Evolutionary conservation across 2,888 invertebrate genomes (phyloP).

Genomic region (Emmelina monodactyla): DNA sequence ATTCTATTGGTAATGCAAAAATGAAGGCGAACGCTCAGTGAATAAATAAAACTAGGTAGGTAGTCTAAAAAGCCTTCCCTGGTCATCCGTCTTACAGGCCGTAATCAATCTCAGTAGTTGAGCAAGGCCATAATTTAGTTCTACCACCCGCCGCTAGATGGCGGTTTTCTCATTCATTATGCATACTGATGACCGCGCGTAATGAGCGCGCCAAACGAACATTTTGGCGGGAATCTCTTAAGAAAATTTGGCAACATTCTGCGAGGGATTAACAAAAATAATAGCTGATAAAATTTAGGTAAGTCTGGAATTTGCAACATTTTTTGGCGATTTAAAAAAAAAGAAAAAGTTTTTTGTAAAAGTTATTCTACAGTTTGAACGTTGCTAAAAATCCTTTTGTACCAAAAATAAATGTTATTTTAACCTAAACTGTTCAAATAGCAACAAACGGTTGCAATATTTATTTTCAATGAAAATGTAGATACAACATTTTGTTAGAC

Average conservation of each 20-base stretch:
- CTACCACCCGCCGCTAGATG: constrained; percentile 43
- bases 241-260: constrained; percentile 46
- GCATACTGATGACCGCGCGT: constrained; percentile 77
- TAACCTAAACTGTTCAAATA: not conserved
- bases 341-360: too few relatives aligned
- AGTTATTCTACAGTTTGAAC: too few relatives aligned
- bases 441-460: not conserved
- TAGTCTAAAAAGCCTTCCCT: too few relatives aligned
- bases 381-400: too few relatives aligned
- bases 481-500: constrained; percentile 16
- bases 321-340: too few relatives aligned
- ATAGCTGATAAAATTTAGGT: constrained; percentile 44
- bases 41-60: too few relatives aligned
- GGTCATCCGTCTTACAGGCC: constrained; percentile 27
- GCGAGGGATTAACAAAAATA: constrained; percentile 39
- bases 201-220: constrained; percentile 62
- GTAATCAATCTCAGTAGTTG: constrained; percentile 36
- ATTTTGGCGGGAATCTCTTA: constrained; percentile 22
- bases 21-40: too few relatives aligned
- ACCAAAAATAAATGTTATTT: not conserved
- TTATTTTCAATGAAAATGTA: constrained; percentile 13
- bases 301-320: too few relatives aligned
- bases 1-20: too few relatives aligned
- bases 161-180: constrained; percentile 72
- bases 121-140: constrained; percentile 36